Evolutionary conservation across 2,113 vertebrate species (phyloP), one percentile per base, ranked within the genome.

Genomic region (Ibidorhyncha struthersii): DNA sequence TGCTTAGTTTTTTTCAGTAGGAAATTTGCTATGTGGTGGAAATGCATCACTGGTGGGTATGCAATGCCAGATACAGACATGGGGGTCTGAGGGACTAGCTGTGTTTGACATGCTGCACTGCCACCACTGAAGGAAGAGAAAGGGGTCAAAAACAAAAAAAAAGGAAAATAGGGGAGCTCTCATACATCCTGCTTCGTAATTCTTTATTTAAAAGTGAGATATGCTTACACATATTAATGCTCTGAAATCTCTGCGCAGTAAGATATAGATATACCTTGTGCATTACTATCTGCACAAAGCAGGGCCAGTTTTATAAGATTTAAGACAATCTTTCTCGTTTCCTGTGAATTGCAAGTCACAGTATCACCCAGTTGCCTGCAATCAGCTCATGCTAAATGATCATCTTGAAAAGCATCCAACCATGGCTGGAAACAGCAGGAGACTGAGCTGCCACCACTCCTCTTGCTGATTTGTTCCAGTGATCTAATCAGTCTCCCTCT

Each of bases 41-140:
- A 76, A 72, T 45, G 14, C 14, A 12, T 55, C 36, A 18, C 15
- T 74, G 45, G 21, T 52, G 12, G 21, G 12, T 45, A 9, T 23
- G 22, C 12, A 45, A 20, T 6, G 1, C 14, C 43, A 74, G 18
- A 14, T 8, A 67, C 0, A 0, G 17, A 25, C 12, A 10, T 12
- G 16, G 36, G 15, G 27, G 10, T 43, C 26, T 52, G 36, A 73
- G 23, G 38, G 9, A 80, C 4, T 17, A 59, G 55, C 25, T 17
- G 8, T 7, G 8, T 34, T 36, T 69, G 25, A 59, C 4, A 8
- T 25, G 7, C 9, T 77, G 53, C 9, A 53, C 26, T 77, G 47
- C 5, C 40, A 77, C 8, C 10, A 34, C 32, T 40, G 70, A 69
- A 83, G 34, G 18, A 77, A 52, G 32, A 71, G 47, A 82, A 80